These are phyloP conservation scores for Hyalella azteca DNA, from an alignment of 2,888 invertebrate species.

Conservation along the genomic window DNA sequence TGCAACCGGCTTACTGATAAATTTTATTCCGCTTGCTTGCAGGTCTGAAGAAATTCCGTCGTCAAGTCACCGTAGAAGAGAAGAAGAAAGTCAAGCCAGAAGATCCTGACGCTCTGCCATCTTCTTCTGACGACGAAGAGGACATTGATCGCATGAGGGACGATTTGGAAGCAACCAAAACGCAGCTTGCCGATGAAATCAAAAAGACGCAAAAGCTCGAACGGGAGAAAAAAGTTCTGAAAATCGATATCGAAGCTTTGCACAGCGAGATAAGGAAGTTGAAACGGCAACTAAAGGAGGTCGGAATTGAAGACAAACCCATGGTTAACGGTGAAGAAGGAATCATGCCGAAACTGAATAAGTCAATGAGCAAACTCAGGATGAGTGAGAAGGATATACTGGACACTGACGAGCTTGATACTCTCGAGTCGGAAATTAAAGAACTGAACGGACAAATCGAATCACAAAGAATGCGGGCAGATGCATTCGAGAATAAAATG, in stretches of 20 bases:
- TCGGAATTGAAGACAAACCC: slow-evolving; percentile 51
- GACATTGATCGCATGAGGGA: slow-evolving; percentile 77
- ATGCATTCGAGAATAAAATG: slow-evolving; percentile 81
- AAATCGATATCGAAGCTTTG: slow-evolving; percentile 72
- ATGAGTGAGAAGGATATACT: slow-evolving; percentile 53
- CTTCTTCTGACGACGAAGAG: slow-evolving; percentile 77
- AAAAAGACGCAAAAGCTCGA: slow-evolving; percentile 75
- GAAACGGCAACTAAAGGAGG: slow-evolving; percentile 50
- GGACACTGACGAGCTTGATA: slow-evolving; percentile 54
- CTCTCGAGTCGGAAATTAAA: slow-evolving; percentile 53
- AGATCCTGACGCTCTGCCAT: slow-evolving; percentile 64
- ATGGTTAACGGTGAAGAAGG: slow-evolving; percentile 49
- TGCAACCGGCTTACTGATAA: too few species aligned
- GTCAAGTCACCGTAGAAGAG: slow-evolving; percentile 83
- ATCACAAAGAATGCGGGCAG: slow-evolving; percentile 70
- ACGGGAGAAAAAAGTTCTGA: slow-evolving; percentile 82
- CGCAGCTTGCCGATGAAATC: slow-evolving; percentile 84
- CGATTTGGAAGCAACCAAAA: slow-evolving; percentile 89
- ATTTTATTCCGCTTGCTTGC: not conserved
- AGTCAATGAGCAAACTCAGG: slow-evolving; percentile 57
- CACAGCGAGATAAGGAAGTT: slow-evolving; percentile 61
- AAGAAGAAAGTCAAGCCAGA: slow-evolving; percentile 61
- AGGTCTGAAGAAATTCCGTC: slow-evolving; percentile 79
- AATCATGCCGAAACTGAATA: slow-evolving; percentile 53
- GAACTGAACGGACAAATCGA: slow-evolving; percentile 53